Evolutionary conservation across 2,888 invertebrate genomes (phyloP).

Genomic region (Aphelenchoides bicaudatus): DNA sequence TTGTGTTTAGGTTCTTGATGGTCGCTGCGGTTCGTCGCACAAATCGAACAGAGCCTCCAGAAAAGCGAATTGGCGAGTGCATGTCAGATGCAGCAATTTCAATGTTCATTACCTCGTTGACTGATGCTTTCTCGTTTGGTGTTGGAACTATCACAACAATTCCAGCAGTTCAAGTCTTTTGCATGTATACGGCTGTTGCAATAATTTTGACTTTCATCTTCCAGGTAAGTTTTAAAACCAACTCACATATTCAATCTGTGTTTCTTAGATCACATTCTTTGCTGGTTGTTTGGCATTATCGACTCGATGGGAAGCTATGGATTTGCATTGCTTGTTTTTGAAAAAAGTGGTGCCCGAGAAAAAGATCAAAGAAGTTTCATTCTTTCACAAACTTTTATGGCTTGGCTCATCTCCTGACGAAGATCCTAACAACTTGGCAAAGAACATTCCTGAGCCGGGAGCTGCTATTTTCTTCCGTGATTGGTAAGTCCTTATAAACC

Average conservation of each 20-base stretch:
- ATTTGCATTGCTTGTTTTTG: conserved; percentile 44
- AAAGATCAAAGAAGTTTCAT: neutral
- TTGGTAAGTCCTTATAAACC: conserved; percentile 34
- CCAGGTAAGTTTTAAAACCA: conserved; percentile 38
- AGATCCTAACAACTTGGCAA: conserved; percentile 30
- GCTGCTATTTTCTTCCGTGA: conserved; percentile 51
- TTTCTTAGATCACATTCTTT: conserved; percentile 57
- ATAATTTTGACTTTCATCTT: conserved; percentile 57
- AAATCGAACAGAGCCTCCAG: conserved; percentile 67
- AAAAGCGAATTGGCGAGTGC: conserved; percentile 75
- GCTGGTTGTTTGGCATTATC: conserved; percentile 51
- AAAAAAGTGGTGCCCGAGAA: conserved; percentile 26
- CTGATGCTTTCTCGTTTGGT: conserved; percentile 58
- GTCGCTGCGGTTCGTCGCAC: conserved; percentile 87
- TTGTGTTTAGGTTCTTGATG: conserved; percentile 93
- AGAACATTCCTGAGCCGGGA: conserved; percentile 41
- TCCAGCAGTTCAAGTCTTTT: conserved; percentile 88
- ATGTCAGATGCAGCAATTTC: conserved; percentile 89
- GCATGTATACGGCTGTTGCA: conserved; percentile 73
- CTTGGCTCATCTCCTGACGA: conserved; percentile 32
- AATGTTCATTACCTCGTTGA: conserved; percentile 75
- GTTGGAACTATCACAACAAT: conserved; percentile 74
- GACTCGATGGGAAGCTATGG: conserved; percentile 50
- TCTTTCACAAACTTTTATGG: conserved; percentile 28
- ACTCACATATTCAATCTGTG: conserved; percentile 17